These are phyloP conservation scores for Physocephala rufipes DNA, from an alignment of 2,888 invertebrate genomes.

Conservation along the genomic window DNA sequence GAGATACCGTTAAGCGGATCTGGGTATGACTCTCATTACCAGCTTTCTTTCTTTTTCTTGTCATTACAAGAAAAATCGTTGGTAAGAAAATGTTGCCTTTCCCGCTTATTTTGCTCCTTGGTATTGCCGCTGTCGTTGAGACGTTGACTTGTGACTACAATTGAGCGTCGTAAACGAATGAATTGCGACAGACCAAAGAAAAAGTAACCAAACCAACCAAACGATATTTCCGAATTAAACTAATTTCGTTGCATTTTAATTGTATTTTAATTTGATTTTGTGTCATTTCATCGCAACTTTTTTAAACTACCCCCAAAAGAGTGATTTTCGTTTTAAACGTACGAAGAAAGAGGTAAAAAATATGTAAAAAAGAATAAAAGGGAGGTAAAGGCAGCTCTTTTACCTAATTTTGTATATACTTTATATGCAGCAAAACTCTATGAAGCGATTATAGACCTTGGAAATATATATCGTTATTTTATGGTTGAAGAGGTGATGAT, in stretches of 20 bases:
- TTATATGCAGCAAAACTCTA: too few species aligned
- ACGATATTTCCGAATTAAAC: background rate
- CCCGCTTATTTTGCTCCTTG: too few species aligned
- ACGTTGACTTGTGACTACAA: conserved; percentile 24
- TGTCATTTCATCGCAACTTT: too few species aligned
- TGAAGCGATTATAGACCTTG: too few species aligned
- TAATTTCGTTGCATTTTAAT: conserved; percentile 57
- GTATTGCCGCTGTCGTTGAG: background rate
- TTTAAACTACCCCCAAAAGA: too few species aligned
- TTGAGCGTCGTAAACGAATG: conserved; percentile 27
- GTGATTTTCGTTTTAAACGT: conserved; percentile 31
- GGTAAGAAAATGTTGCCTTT: background rate
- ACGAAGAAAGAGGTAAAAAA: too few species aligned
- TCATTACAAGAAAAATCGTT: background rate
- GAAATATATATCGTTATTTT: too few species aligned
- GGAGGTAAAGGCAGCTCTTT: too few species aligned
- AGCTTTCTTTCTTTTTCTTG: background rate
- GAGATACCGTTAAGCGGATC: conserved; percentile 7
- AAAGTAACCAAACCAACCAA: conserved; percentile 3
- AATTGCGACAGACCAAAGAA: background rate
- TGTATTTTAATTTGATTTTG: conserved; percentile 59
- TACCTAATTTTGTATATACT: too few species aligned
- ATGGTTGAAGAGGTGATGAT: too few species aligned
- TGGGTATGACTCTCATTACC: background rate
- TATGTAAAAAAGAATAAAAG: too few species aligned